A percentile compares a stretch with the other conserved stretches of the same genome.
phyloP scores from a whole-genome alignment of 2,888 invertebrate species.

The Nephrocerus scutellatus region DNA sequence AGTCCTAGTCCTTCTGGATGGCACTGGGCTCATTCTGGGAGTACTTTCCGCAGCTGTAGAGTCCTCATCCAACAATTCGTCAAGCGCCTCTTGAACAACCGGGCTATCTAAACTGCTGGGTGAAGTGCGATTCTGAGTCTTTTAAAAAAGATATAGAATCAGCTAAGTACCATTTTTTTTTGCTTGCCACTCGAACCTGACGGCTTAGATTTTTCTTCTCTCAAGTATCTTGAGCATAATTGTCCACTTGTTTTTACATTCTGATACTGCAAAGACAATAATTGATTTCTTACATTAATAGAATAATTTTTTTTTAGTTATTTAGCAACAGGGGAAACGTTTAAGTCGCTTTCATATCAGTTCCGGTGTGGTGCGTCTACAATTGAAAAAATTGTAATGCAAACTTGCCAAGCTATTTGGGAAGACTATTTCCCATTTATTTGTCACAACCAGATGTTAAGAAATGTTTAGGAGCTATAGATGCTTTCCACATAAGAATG shows the following conservation, averaged over 20 bases:
- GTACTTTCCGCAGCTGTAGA: neutral
- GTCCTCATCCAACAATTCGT: neutral
- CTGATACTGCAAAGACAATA: constrained; percentile 11
- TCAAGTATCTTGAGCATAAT: constrained; percentile 14
- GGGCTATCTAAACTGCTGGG: constrained; percentile 4
- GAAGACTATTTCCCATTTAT: constrained; percentile 11
- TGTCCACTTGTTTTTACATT: constrained; percentile 17
- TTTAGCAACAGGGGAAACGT: constrained; percentile 11
- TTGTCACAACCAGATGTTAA: constrained; percentile 12
- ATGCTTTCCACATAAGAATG: constrained; percentile 10
- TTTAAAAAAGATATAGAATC: constrained; percentile 14
- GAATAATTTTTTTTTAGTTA: no score
- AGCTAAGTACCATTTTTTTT: constrained; percentile 14
- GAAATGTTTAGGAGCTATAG: constrained; percentile 12
- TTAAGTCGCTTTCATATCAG: constrained; percentile 8
- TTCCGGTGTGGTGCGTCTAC: constrained; percentile 11
- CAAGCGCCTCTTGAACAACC: constrained; percentile 1
- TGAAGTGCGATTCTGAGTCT: constrained; percentile 1
- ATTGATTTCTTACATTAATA: neutral
- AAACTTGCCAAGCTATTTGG: constrained; percentile 13
- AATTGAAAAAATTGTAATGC: constrained; percentile 10
- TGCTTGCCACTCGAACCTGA: constrained; percentile 9
- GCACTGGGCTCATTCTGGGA: constrained; percentile 3
- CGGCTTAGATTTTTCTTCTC: constrained; percentile 8
- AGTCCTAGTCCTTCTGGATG: constrained; percentile 11